These are phyloP conservation scores for Carollia perspicillata DNA, from an alignment of 2,113 vertebrate species.

Conservation along the genomic window DNA sequence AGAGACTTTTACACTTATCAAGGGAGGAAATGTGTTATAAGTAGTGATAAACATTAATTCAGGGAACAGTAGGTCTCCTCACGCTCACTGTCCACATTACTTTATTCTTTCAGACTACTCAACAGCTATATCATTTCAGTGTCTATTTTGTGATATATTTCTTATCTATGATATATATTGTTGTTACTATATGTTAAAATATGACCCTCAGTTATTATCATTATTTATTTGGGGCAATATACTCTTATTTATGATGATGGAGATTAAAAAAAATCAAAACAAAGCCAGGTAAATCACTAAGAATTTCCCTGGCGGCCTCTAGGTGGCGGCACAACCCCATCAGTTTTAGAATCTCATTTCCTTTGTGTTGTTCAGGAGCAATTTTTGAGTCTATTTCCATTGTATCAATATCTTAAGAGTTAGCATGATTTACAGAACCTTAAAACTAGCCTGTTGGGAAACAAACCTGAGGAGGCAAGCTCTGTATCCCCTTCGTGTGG, in stretches of 20 bases:
- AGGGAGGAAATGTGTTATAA: background rate
- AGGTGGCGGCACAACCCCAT: conserved; percentile 62
- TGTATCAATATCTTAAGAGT: background rate
- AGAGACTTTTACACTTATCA: background rate
- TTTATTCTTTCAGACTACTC: background rate
- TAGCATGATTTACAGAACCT: background rate
- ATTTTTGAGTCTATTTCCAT: background rate
- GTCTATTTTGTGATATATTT: background rate
- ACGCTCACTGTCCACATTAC: background rate
- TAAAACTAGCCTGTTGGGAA: background rate
- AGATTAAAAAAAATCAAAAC: background rate
- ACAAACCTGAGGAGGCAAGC: conserved; percentile 74
- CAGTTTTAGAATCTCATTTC: background rate
- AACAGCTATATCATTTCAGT: background rate
- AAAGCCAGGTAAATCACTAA: background rate
- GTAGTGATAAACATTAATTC: background rate
- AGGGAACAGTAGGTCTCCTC: background rate
- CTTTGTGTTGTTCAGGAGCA: background rate
- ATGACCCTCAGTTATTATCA: background rate
- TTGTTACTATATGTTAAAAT: background rate
- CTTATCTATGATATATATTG: background rate
- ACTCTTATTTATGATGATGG: background rate
- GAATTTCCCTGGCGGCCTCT: background rate
- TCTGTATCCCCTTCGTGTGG: fast-evolving
- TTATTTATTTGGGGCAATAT: background rate